Base-by-base conservation (phyloP, 2,888 invertebrate genomes). In the Drosophila yooni region DNA sequence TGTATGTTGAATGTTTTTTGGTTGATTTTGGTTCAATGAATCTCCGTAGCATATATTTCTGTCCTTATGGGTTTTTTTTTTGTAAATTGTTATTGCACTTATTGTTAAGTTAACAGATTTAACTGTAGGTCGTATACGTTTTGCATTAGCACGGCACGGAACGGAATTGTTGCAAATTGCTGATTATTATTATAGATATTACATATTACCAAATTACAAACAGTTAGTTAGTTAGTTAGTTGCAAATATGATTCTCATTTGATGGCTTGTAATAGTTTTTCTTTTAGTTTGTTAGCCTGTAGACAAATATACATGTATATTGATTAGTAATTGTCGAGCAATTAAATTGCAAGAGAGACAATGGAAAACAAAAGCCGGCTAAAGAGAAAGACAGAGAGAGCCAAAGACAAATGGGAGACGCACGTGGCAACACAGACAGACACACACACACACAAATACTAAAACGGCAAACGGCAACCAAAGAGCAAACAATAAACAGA, bases 121-220 rank as follows among this genome's bases (percentile, higher is more conserved):
- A 66, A 68, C 64, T 79, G 58, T 56, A 58, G 60, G 54, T 90
- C 90, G 90, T 90, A 90, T 90, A 90, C 90, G 72, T 53, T 73
- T 73, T 87, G 79, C 74, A 69, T 88, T 89, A 87, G 76, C 78
- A 83, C 87, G 80, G 86, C 67, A 62, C 89, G 86, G 86, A 86
- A 88, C 86, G 86, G 86, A 90, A 83, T 71, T 76, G 89, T 88
- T 86, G 70, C 73, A 73, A 46, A 54, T 74, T 73, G 70, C 59
- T 71, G 65, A 65, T 38, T 34, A 27, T 59, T 58, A 56, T 56
- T 82, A 58, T 27, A 18, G 40, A 40, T 57, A 31, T 21, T 57
- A 57, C 38, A 56, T 56, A 38, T 56, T 38, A 46, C 7, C 11
- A 18, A 29, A 51, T 29, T 29, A 54, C 43, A 50, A 38, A 54